phyloP scores from a whole-genome alignment of 2,797 vertebrate species.

The Heliangelus exortis region DNA sequence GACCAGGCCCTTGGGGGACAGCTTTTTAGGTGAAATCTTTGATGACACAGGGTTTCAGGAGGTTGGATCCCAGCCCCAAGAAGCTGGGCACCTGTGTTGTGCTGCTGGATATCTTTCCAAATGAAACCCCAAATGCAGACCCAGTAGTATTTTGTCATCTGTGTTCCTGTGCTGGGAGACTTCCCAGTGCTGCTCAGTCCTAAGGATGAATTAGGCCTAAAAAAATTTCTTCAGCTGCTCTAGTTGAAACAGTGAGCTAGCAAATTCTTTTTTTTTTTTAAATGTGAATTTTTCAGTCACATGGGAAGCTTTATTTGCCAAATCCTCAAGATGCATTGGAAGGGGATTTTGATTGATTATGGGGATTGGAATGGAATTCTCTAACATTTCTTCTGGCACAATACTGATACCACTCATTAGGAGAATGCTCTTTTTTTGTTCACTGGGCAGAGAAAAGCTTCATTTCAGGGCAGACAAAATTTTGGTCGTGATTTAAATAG shows the following conservation, averaged over 20 bases:
- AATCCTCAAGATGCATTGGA: neutral
- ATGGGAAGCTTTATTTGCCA: neutral
- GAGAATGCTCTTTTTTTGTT: slow-evolving; percentile 42
- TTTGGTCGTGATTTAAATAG: slow-evolving; percentile 72
- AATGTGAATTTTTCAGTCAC: neutral
- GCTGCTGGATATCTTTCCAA: neutral
- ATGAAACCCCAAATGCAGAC: neutral
- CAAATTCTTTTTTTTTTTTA: neutral
- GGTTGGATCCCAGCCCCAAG: neutral
- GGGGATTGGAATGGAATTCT: neutral
- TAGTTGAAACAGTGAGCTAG: neutral
- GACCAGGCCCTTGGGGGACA: neutral
- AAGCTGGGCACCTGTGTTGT: neutral
- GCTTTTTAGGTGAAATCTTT: neutral
- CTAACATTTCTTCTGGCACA: slow-evolving; percentile 30
- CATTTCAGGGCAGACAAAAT: slow-evolving; percentile 66
- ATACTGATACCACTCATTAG: slow-evolving; percentile 26
- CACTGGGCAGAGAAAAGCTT: slow-evolving; percentile 46
- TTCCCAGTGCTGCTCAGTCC: neutral
- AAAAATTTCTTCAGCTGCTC: neutral
- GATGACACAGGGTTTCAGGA: neutral
- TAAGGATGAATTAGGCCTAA: neutral
- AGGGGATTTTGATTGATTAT: neutral
- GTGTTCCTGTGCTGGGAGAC: neutral
- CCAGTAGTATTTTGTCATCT: neutral